A percentile compares a stretch with the other conserved stretches of the same genome.
Conservation (phyloP, 2,888 invertebrate species). For the Pseudolycoriella hygida region DNA sequence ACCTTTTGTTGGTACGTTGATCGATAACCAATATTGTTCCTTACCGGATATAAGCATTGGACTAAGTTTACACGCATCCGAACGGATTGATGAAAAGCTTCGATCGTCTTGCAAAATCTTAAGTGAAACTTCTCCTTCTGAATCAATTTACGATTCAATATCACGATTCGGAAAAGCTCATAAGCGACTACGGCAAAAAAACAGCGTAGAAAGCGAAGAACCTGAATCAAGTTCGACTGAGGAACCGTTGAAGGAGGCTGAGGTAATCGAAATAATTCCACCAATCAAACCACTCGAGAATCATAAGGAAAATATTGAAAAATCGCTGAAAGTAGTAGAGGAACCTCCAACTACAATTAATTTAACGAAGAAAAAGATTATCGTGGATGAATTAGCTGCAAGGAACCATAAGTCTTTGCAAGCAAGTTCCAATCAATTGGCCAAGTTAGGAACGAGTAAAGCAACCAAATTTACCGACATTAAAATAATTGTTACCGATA, state of each 20-base stretch:
- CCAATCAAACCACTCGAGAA: conserved; percentile 1
- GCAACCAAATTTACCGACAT: conserved; percentile 9
- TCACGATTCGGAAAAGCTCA: conserved; percentile 24
- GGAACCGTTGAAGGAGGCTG: conserved; percentile 20
- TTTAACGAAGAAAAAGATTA: conserved; percentile 8
- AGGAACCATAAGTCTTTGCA: conserved; percentile 4
- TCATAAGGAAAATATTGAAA: background rate
- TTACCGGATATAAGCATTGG: conserved; percentile 50
- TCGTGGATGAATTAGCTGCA: conserved; percentile 9
- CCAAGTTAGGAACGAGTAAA: background rate
- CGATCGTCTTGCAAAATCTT: conserved; percentile 25
- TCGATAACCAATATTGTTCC: conserved; percentile 52
- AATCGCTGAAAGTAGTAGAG: background rate
- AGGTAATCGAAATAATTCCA: conserved; percentile 21
- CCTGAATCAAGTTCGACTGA: conserved; percentile 10
- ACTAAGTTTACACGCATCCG: conserved; percentile 49
- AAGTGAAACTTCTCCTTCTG: background rate
- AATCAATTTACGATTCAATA: conserved; percentile 23
- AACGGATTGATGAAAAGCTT: conserved; percentile 51
- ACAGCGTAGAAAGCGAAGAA: conserved; percentile 11
- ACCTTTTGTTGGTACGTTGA: conserved; percentile 22
- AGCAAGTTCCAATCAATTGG: background rate
- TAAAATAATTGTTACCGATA: conserved; percentile 26
- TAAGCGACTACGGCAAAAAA: conserved; percentile 22
- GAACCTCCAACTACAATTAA: conserved; percentile 4